These are phyloP conservation scores for Berghia stephanieae DNA, from an alignment of 1,140 invertebrate genomes.

Conservation along the genomic window DNA sequence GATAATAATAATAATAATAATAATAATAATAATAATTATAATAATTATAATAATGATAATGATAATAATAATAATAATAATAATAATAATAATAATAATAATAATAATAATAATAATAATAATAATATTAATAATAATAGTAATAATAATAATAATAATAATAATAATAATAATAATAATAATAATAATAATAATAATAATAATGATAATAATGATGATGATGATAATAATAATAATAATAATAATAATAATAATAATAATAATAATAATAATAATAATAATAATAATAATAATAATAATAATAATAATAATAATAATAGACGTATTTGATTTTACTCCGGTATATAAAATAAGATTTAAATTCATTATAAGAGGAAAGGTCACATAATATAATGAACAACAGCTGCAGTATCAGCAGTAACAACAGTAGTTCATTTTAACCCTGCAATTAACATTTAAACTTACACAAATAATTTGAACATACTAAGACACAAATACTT, in stretches of 20 bases:
- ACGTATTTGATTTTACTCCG: background rate
- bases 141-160: background rate
- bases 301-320: background rate
- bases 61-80: conserved; percentile 1
- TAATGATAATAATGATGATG: background rate
- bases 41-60: conserved; percentile 14
- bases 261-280: conserved; percentile 12
- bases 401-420: too few relatives aligned
- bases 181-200: conserved; percentile 5
- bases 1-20: too few relatives aligned
- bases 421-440: too few relatives aligned
- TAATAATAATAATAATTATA: too few relatives aligned
- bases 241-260: conserved; percentile 9
- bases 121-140: conserved; percentile 8
- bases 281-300: background rate
- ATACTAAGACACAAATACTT: too few relatives aligned
- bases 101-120: conserved; percentile 5
- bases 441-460: too few relatives aligned
- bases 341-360: too few relatives aligned
- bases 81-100: conserved; percentile 12
- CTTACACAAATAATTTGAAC: too few relatives aligned
- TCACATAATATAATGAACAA: too few relatives aligned
- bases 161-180: background rate
- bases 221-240: conserved; percentile 5
- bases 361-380: too few relatives aligned